Evolutionary conservation across 1,140 invertebrate genomes (phyloP), one percentile per base, ranked within the genome.

Genomic region (Elymnias hypermnestra): DNA sequence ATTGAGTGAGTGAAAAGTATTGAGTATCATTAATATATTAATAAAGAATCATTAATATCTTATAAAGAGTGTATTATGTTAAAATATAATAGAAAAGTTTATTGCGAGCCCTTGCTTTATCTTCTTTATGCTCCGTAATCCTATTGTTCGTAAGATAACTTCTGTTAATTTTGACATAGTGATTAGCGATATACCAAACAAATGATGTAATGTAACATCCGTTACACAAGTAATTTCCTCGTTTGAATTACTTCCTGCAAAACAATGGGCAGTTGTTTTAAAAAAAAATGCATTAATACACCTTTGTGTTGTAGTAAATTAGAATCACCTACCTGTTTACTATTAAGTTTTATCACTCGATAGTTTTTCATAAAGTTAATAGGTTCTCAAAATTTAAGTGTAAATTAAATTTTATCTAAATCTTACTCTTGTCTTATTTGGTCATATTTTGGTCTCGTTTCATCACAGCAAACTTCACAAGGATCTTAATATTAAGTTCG

Each of bases 101-200:
- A n/a, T n/a, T n/a, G n/a, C n/a, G n/a, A n/a, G n/a, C 19, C 33
- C 19, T 5, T 10, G 18, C 33, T 19, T 35, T 5, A 8, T 41
- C 15, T 8, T 35, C 17, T 21, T 48, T 8, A 19, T 41, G n/a
- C 37, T 35, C 14, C 10, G 21, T 43, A 43, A 44, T 43, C 43
- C 48, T 50, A 38, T 50, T 50, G 48, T 50, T 23, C 31, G 4
- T 19, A 21, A 15, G 10, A 52, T 21, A 14, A 39, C 17, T 41
- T 45, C 60, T 54, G 59, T 54, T 33, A 49, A 54, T 43, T 57
- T 66, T 70, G 65, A 69, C 65, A 67, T 70, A 63, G 65, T 57
- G 52, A 62, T 61, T 61, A 56, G 67, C 63, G 59, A 45, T 42
- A 43, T 45, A 22, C 36, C 28, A 47, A 31, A 38, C 46, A 56